These are phyloP conservation scores for Neelides sp. DNA, from an alignment of 1,140 invertebrate species.

Conservation along the genomic window DNA sequence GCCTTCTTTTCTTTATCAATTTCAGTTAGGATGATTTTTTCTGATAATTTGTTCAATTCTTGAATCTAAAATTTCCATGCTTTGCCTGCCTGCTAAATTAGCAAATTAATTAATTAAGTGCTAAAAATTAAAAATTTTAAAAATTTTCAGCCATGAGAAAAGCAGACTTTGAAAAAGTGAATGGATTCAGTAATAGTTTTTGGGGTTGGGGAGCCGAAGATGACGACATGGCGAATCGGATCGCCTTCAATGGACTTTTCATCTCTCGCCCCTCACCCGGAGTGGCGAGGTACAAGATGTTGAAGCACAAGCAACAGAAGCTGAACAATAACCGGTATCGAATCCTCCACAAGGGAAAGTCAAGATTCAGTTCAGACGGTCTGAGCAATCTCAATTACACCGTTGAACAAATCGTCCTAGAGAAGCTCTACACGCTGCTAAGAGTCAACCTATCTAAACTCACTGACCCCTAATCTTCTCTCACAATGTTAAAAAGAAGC, in stretches of 20 bases:
- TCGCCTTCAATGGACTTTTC: constrained; percentile 61
- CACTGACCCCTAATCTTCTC: too few species aligned
- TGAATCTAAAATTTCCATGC: too few species aligned
- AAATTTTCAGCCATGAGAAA: constrained; percentile 57
- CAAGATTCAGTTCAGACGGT: constrained; percentile 26
- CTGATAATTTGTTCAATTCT: too few species aligned
- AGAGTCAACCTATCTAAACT: too few species aligned
- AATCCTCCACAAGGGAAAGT: constrained; percentile 28
- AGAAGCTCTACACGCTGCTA: constrained; percentile 23
- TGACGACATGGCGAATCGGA: constrained; percentile 78
- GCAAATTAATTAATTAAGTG: too few species aligned
- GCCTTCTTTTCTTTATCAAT: too few species aligned
- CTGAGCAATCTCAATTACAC: constrained; percentile 27
- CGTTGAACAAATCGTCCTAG: constrained; percentile 26
- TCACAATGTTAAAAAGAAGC: too few species aligned
- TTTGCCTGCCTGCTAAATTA: too few species aligned
- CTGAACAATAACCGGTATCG: constrained; percentile 45
- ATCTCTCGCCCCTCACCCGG: constrained; percentile 74
- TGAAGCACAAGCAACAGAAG: constrained; percentile 73
- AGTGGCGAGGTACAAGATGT: constrained; percentile 80
- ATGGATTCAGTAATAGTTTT: constrained; percentile 82
- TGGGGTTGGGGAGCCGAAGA: constrained; percentile 91
- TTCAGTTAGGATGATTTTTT: too few species aligned
- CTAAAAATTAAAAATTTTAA: too few species aligned
- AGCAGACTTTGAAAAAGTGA: constrained; percentile 66